A percentile compares a stretch with the other conserved stretches of the same genome.
Evolutionary conservation across 2,888 invertebrate genomes (phyloP).

Genomic region (Criorhina ranunculi): DNA sequence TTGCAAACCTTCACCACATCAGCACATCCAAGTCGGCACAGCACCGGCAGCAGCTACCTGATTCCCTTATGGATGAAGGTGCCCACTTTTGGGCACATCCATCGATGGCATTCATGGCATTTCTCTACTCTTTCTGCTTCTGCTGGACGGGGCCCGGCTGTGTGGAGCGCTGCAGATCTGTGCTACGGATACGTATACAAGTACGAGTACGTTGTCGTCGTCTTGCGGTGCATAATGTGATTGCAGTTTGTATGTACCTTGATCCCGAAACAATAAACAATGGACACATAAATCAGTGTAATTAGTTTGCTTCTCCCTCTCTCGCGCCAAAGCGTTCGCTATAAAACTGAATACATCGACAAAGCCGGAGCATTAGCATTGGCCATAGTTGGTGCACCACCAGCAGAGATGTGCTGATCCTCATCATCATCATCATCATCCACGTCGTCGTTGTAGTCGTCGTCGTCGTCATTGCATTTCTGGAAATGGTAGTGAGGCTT

Average conservation of each 20-base stretch:
- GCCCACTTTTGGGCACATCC: constrained; percentile 76
- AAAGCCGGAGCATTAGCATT: constrained; percentile 61
- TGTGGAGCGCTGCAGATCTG: constrained; percentile 41
- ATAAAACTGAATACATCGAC: constrained; percentile 70
- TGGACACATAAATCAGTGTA: constrained; percentile 97
- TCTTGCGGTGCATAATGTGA: constrained; percentile 75
- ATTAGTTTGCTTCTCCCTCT: constrained; percentile 89
- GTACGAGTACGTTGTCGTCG: constrained; percentile 44
- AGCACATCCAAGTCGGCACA: constrained; percentile 34
- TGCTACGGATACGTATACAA: constrained; percentile 39
- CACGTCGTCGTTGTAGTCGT: constrained; percentile 23
- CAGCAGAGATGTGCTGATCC: constrained; percentile 49
- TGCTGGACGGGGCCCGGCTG: constrained; percentile 20
- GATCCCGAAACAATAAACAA: constrained; percentile 91
- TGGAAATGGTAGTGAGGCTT: constrained; percentile 66
- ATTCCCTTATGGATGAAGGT: constrained; percentile 66
- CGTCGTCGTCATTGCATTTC: constrained; percentile 48
- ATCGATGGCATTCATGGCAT: constrained; percentile 75
- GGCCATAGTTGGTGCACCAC: constrained; percentile 72
- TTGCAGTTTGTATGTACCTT: constrained; percentile 60
- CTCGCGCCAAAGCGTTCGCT: constrained; percentile 76
- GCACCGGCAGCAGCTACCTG: constrained; percentile 62
- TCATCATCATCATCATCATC: constrained; percentile 57
- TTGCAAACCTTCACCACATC: constrained; percentile 59
- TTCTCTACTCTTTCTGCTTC: constrained; percentile 37